These are phyloP conservation scores for Cinclus cinclus DNA, from an alignment of 2,113 vertebrate genomes.

Conservation along the genomic window DNA sequence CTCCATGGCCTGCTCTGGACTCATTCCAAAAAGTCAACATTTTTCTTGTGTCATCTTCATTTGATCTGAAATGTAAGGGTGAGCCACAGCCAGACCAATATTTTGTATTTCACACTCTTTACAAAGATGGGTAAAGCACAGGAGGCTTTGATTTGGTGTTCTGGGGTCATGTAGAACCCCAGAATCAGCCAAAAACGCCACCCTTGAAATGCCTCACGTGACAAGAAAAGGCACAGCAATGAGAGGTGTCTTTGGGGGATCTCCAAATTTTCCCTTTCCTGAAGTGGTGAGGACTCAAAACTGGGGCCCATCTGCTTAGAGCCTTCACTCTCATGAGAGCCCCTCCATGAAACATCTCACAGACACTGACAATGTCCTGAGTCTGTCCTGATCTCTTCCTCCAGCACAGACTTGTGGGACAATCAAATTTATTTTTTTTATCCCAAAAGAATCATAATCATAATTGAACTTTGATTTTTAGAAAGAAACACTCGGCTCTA, in stretches of 20 bases:
- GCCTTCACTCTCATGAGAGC: not conserved
- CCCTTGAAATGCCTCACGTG: rapidly evolving
- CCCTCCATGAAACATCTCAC: not conserved
- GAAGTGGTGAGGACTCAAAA: not conserved
- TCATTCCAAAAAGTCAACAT: not conserved
- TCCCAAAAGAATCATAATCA: not conserved
- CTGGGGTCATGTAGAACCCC: rapidly evolving
- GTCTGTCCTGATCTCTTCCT: not conserved
- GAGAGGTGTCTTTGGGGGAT: too few relatives aligned
- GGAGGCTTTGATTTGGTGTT: not conserved
- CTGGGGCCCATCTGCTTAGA: not conserved
- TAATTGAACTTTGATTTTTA: not conserved
- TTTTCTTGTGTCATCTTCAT: not conserved
- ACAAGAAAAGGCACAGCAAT: not conserved
- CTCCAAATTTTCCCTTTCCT: not conserved
- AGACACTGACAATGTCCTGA: rapidly evolving
- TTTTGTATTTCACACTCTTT: rapidly evolving
- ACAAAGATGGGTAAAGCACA: not conserved
- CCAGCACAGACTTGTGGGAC: not conserved
- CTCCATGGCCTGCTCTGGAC: rapidly evolving
- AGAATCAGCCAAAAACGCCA: not conserved
- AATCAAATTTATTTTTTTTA: not conserved
- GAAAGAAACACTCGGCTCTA: not conserved
- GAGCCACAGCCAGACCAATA: not conserved
- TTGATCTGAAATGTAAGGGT: not conserved